phyloP scores from a whole-genome alignment of 1,140 invertebrate genomes.

The Eufriesea mexicana region DNA sequence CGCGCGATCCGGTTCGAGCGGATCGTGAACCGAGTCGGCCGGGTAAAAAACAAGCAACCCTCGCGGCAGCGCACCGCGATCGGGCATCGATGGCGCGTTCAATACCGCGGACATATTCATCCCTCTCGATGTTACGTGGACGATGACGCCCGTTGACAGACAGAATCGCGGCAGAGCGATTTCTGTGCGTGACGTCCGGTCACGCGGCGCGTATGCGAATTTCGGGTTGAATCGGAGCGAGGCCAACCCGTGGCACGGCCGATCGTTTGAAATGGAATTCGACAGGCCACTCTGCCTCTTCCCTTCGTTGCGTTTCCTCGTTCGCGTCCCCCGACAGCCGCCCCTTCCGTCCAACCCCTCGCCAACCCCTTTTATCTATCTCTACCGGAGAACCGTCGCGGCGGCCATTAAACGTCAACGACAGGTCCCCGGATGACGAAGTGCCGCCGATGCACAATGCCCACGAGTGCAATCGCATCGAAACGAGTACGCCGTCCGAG shows the following conservation, averaged over 20 bases:
- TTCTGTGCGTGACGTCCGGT: slow-evolving; percentile 67
- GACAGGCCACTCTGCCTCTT: slow-evolving; percentile 48
- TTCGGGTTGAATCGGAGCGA: slow-evolving; percentile 25
- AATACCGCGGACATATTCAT: slow-evolving; percentile 32
- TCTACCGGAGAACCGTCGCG: slow-evolving; percentile 37
- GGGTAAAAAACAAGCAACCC: slow-evolving; percentile 42
- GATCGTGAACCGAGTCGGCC: background rate
- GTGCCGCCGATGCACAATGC: slow-evolving; percentile 63
- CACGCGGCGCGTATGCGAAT: slow-evolving; percentile 52
- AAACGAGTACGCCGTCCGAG: slow-evolving; percentile 50
- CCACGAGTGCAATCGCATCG: slow-evolving; percentile 63
- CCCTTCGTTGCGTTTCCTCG: slow-evolving; percentile 14
- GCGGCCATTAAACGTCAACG: slow-evolving; percentile 64
- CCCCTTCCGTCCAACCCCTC: background rate
- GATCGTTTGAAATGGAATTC: slow-evolving; percentile 62
- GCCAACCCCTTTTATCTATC: slow-evolving; percentile 57
- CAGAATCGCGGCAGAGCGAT: slow-evolving; percentile 58
- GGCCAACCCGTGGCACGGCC: slow-evolving; percentile 27
- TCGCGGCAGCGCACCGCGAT: background rate
- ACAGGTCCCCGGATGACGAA: slow-evolving; percentile 62
- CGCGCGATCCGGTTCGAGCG: slow-evolving; percentile 23
- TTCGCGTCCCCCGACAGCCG: background rate
- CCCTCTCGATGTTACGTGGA: slow-evolving; percentile 57
- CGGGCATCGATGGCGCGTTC: background rate
- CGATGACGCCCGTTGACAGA: slow-evolving; percentile 59